Percentiles rank a stretch among this genome's conserved stretches.
Evolutionary conservation across 23 tunicate genomes (phyloP).

Genomic region (Halocynthia roretzi): DNA sequence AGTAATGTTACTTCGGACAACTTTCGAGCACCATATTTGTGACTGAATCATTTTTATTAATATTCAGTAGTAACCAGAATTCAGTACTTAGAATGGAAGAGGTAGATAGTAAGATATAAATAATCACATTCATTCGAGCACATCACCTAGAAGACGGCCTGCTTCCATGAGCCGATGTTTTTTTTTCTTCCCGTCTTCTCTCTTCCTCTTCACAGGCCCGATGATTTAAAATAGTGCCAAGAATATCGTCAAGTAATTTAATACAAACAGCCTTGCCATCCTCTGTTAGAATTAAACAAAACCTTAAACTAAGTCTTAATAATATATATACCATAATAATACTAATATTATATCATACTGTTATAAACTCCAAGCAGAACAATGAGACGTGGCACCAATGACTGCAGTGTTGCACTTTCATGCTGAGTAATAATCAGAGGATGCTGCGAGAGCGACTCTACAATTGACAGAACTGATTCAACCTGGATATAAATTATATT

Average conservation of each 20-base stretch:
- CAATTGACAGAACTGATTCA: conserved; percentile 64
- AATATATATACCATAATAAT: no score
- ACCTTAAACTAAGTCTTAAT: no score
- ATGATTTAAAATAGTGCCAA: conserved; percentile 55
- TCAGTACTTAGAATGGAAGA: no score
- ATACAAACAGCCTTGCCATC: conserved; percentile 77
- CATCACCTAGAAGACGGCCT: no score
- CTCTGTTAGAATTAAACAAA: conserved; percentile 4
- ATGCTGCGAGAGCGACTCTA: conserved; percentile 89
- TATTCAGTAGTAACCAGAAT: no score
- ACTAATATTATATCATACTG: neutral
- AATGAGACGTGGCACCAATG: conserved; percentile 61
- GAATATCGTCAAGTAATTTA: conserved; percentile 69
- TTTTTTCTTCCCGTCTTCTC: neutral
- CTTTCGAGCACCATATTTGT: no score
- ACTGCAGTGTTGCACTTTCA: conserved; percentile 65
- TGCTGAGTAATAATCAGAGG: conserved; percentile 66
- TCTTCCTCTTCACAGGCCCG: conserved; percentile 20
- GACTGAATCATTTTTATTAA: no score
- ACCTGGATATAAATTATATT: conserved; percentile 11
- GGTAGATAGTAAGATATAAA: no score
- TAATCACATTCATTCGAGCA: no score
- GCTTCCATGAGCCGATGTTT: neutral
- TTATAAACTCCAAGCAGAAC: conserved; percentile 51
- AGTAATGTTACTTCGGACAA: no score